Conservation (phyloP, 1,140 invertebrate species). For the Muscidifurax raptorellus region DNA sequence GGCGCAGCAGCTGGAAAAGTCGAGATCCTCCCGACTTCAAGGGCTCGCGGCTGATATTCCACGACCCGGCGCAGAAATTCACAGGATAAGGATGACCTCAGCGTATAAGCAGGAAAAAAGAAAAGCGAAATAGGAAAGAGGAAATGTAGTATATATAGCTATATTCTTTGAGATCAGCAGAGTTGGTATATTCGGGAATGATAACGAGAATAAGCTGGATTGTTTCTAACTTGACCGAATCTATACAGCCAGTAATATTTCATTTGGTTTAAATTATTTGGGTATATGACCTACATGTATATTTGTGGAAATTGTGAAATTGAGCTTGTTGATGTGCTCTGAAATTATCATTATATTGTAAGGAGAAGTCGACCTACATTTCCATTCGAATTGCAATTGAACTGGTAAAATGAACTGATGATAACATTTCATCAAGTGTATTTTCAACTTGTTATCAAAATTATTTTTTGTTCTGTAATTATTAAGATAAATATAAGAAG, state of each 20-base stretch:
- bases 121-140: background rate
- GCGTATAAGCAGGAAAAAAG: slow-evolving; percentile 17
- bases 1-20: slow-evolving; percentile 14
- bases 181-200: background rate
- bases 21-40: background rate
- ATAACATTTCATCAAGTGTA: too few relatives aligned
- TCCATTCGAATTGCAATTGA: too few relatives aligned
- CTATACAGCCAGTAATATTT: background rate
- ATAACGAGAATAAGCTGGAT: background rate
- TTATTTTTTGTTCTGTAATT: too few relatives aligned
- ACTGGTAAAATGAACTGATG: too few relatives aligned
- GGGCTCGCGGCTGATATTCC: background rate
- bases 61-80: background rate
- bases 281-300: too few relatives aligned
- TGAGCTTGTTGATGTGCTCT: too few relatives aligned
- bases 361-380: too few relatives aligned
- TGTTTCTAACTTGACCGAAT: background rate
- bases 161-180: background rate
- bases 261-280: background rate
- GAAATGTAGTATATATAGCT: background rate
- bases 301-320: too few relatives aligned
- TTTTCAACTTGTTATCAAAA: too few relatives aligned
- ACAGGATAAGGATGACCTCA: background rate
- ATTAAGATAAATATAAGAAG: too few relatives aligned
- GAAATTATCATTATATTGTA: too few relatives aligned